Evolutionary conservation across 2,113 vertebrate species (phyloP), one percentile per base, ranked within the genome.

Genomic region (Nerophis ophidion): DNA sequence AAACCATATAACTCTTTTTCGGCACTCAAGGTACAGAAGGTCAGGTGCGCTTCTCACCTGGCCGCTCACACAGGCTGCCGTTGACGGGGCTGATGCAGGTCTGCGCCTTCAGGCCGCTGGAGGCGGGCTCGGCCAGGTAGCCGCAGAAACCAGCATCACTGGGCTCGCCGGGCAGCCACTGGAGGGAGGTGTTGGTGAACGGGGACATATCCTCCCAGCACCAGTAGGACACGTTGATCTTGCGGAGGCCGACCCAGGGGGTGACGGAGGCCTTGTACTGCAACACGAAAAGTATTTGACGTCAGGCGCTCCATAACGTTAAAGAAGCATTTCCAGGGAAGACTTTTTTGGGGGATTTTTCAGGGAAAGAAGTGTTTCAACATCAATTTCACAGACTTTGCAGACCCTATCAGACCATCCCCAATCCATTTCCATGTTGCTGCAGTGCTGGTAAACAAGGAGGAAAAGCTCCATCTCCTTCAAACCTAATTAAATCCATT

Each of bases 171-270:
- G 91, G 92, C 48, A 96, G 90, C 97, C 97, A 99, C 81, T 94
- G 91, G 14, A 98, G 85, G 0, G 89, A 89, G 62, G 89, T 94
- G 90, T 99, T 98, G 51, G 93, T 95, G 84, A 99, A 98, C 7
- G 97, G 94, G 0, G 96, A 98, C 95, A 98, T 97, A 80, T 99
- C 97, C 72, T 99, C 97, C 97, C 97, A 99, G 85, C 96, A 97
- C 97, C 97, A 99, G 44, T 98, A 98, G 0, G 96, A 98, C 47
- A 98, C 91, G 2, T 99, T 99, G 81, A 98, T 96, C 65, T 98
- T 98, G 79, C 96, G 87, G 53, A 99, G 87, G 0, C 97, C 97
- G 63, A 99, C 97, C 96, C 97, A 99, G 0, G 97, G 97, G 1
- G 94, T 97, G 85, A 99, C 84, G 0, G 80, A 82, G 38, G 89